A percentile compares a stretch with the other conserved stretches of the same genome.
These are phyloP conservation scores for Danio rerio DNA, from an alignment of 2,113 vertebrate genomes.

Conservation along the genomic window GRCz12tu NC_133187.1:37911501-37912000, in stretches of 20 bases:
- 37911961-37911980: too few relatives aligned
- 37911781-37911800: conserved; percentile 20
- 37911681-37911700: conserved; percentile 65
- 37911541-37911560: conserved; percentile 57
- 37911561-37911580: conserved; percentile 38
- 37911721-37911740: conserved; percentile 67
- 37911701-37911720: conserved; percentile 70
- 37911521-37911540: conserved; percentile 42
- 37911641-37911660: conserved; percentile 68
- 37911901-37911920: too few relatives aligned
- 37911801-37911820: too few relatives aligned
- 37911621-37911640: conserved; percentile 77
- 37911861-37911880: too few relatives aligned
- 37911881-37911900: too few relatives aligned
- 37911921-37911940: too few relatives aligned
- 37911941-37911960: too few relatives aligned
- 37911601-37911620: conserved; percentile 56
- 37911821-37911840: not conserved
- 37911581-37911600: conserved; percentile 10
- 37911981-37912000: too few relatives aligned
- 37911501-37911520: conserved; percentile 25
- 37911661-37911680: conserved; percentile 18
- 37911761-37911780: conserved; percentile 13
- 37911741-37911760: conserved; percentile 57
- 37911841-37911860: not conserved